Evolutionary conservation across 2,888 invertebrate species (phyloP).

Genomic region (Amphipoea oculea): DNA sequence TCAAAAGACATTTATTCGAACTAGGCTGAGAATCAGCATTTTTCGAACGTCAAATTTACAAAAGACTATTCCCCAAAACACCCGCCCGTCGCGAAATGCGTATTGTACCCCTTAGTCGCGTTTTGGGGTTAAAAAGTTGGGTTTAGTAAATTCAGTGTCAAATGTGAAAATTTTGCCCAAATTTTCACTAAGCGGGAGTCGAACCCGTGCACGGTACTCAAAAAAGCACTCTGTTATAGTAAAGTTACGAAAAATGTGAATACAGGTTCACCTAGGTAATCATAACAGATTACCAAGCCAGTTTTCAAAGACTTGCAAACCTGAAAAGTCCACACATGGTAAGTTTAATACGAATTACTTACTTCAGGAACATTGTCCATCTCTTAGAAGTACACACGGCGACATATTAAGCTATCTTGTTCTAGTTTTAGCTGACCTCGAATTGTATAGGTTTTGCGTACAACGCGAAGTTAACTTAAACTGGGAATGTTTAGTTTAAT

Average conservation of each 20-base stretch:
- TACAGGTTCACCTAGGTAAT: not conserved
- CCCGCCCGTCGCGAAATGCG: too few relatives aligned
- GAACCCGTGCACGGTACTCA: not conserved
- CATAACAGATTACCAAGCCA: too few relatives aligned
- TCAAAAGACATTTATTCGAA: too few relatives aligned
- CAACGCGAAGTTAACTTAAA: not conserved
- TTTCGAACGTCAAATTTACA: too few relatives aligned
- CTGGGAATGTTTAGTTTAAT: not conserved
- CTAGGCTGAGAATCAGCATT: too few relatives aligned
- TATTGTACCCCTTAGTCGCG: not conserved
- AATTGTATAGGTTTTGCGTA: not conserved
- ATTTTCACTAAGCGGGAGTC: not conserved
- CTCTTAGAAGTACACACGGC: not conserved
- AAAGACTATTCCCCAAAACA: too few relatives aligned
- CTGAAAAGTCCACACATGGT: not conserved
- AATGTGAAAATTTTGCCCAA: not conserved
- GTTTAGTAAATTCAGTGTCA: slow-evolving; percentile 22
- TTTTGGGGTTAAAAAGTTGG: slow-evolving; percentile 53
- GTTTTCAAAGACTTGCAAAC: not conserved
- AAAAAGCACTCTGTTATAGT: not conserved
- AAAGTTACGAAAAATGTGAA: slow-evolving; percentile 1
- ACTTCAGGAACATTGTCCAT: fast-evolving
- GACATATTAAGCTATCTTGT: not conserved
- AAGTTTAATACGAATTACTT: not conserved
- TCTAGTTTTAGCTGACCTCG: not conserved